These are phyloP conservation scores for Callipepla californica DNA, from an alignment of 2,113 vertebrate genomes.

Conservation along the genomic window DNA sequence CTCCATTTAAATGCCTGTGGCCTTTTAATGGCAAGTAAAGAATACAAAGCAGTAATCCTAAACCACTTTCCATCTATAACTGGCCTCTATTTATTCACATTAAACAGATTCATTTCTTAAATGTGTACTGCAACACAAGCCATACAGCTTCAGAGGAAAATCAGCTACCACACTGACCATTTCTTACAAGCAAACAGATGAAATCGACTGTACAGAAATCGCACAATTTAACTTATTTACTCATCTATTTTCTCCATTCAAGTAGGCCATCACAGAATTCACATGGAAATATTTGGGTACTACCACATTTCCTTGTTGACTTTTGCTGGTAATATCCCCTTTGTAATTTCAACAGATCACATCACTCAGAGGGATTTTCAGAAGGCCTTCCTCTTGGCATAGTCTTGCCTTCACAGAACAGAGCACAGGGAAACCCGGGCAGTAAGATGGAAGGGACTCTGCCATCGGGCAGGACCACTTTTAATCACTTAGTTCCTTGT, in stretches of 20 bases:
- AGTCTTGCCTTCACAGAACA: not conserved
- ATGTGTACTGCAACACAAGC: not conserved
- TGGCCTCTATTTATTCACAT: not conserved
- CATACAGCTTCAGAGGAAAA: not conserved
- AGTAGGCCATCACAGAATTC: not conserved
- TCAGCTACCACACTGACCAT: not conserved
- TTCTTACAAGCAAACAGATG: not conserved
- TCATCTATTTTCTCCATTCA: not conserved
- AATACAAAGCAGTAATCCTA: not conserved
- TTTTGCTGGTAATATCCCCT: not conserved
- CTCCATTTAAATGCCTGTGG: not conserved
- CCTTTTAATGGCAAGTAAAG: slow-evolving; percentile 1
- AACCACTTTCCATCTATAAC: slow-evolving; percentile 4
- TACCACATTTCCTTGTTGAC: not conserved
- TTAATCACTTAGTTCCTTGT: not conserved
- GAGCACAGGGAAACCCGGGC: not conserved
- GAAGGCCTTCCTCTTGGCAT: not conserved
- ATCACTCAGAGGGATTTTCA: not conserved
- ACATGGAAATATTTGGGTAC: not conserved
- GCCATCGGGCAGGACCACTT: not conserved
- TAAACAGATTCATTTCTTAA: slow-evolving; percentile 13
- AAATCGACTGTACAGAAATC: not conserved
- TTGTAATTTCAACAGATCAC: not conserved
- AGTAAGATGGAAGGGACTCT: not conserved
- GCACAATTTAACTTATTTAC: not conserved